Evolutionary conservation across 1,140 invertebrate species (phyloP).

Genomic region (Atta cephalotes): DNA sequence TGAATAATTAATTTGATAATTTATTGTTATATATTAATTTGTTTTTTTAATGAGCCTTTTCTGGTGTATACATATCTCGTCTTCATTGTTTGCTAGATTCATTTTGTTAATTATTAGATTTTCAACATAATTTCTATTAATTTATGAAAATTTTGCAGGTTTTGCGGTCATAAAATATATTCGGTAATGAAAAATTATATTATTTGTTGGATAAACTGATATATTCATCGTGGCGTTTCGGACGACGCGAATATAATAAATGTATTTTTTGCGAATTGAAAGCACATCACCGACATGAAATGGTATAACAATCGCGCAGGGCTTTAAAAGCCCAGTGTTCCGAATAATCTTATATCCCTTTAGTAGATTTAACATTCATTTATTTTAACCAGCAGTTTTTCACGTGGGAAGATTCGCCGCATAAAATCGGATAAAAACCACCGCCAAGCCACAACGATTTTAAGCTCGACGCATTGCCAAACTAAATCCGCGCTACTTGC

Average conservation of each 20-base stretch:
- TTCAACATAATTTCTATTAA: neutral
- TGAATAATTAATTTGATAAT: constrained; percentile 13
- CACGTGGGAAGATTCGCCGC: constrained; percentile 31
- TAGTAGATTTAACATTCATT: constrained; percentile 44
- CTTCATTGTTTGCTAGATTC: neutral
- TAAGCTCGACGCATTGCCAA: constrained; percentile 38
- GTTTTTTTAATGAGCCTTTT: neutral
- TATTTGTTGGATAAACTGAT: constrained; percentile 29
- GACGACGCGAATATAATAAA: constrained; percentile 12
- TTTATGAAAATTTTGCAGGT: constrained; percentile 2
- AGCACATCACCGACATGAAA: constrained; percentile 11
- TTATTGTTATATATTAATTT: neutral
- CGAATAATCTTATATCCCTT: constrained; percentile 31
- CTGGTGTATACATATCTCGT: no score
- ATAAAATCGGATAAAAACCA: constrained; percentile 54
- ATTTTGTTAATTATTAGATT: neutral
- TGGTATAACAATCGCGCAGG: constrained; percentile 29
- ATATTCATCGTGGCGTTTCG: neutral
- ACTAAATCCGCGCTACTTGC: constrained; percentile 12
- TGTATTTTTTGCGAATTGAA: constrained; percentile 22
- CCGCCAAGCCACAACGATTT: constrained; percentile 33
- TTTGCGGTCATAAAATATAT: constrained; percentile 15
- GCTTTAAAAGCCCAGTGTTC: constrained; percentile 27
- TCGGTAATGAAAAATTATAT: constrained; percentile 13
- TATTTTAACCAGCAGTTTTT: constrained; percentile 52